Evolutionary conservation across 2,797 vertebrate genomes (phyloP).

Genomic region (Allobates femoralis): DNA sequence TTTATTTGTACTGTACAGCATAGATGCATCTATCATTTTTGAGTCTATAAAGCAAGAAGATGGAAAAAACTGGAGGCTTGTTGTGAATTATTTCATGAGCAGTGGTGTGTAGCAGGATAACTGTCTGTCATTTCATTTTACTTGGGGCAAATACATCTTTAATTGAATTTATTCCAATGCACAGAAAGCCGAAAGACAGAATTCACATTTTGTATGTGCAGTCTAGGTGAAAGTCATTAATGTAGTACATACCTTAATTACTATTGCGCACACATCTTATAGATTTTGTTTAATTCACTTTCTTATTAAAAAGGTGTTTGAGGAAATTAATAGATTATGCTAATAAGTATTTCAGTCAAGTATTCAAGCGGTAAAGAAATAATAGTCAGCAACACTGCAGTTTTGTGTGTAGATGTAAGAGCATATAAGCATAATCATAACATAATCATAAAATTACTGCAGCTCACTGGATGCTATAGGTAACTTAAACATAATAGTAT

Average conservation of each 20-base stretch:
- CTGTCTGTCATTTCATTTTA: conserved; percentile 58
- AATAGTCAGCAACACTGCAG: background rate
- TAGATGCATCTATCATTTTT: conserved; percentile 1
- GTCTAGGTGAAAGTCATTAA: conserved; percentile 48
- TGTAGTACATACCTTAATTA: conserved; percentile 54
- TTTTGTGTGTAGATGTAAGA: background rate
- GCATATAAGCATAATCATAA: background rate
- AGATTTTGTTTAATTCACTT: conserved; percentile 30
- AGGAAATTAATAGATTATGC: conserved; percentile 35
- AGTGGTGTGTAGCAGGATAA: conserved; percentile 39
- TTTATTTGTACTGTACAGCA: background rate
- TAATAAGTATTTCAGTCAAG: conserved; percentile 1
- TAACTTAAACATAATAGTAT: background rate
- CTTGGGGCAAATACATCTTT: conserved; percentile 55
- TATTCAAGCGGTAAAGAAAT: background rate
- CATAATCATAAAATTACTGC: background rate
- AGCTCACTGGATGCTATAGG: background rate
- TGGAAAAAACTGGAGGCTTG: background rate
- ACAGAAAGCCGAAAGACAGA: conserved; percentile 43
- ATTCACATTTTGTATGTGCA: background rate
- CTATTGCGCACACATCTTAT: conserved; percentile 9
- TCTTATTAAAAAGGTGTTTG: conserved; percentile 28
- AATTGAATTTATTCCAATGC: conserved; percentile 55
- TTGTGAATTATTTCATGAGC: conserved; percentile 23
- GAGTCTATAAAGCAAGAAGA: background rate